phyloP scores from a whole-genome alignment of 2,888 invertebrate genomes.

The Cataglyphis cursor region DNA sequence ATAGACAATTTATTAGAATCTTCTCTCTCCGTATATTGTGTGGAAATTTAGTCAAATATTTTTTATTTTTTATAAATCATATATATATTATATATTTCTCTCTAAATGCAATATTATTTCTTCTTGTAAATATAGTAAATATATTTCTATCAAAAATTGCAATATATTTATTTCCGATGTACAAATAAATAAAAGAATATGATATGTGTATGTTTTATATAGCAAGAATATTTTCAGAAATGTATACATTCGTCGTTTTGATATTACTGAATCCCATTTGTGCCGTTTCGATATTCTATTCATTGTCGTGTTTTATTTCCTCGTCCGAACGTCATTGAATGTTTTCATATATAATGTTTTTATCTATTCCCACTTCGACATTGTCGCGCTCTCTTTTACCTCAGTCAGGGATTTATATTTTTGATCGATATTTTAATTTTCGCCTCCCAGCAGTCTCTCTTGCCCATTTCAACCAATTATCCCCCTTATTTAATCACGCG shows the following conservation, averaged over 20 bases:
- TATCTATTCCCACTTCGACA: conserved; percentile 25
- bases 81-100: neutral
- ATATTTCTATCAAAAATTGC: neutral
- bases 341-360: conserved; percentile 33
- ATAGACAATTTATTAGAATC: neutral
- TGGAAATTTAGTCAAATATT: neutral
- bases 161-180: neutral
- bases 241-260: conserved; percentile 21
- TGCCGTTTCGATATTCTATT: conserved; percentile 46
- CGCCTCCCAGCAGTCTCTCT: neutral
- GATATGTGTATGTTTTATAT: conserved; percentile 5
- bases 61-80: neutral
- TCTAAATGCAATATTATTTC: neutral
- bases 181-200: conserved; percentile 38
- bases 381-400: conserved; percentile 17
- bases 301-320: conserved; percentile 38
- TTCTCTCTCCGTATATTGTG: neutral
- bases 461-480: neutral
- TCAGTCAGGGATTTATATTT: conserved; percentile 31
- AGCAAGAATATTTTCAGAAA: conserved; percentile 10
- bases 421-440: conserved; percentile 32
- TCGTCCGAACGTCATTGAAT: conserved; percentile 25
- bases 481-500: conserved; percentile 20
- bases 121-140: neutral
- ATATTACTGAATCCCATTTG: conserved; percentile 48